A percentile compares a stretch with the other conserved stretches of the same genome.
phyloP scores from a whole-genome alignment of 2,113 vertebrate species.

The Poecilia latipinna region DNA sequence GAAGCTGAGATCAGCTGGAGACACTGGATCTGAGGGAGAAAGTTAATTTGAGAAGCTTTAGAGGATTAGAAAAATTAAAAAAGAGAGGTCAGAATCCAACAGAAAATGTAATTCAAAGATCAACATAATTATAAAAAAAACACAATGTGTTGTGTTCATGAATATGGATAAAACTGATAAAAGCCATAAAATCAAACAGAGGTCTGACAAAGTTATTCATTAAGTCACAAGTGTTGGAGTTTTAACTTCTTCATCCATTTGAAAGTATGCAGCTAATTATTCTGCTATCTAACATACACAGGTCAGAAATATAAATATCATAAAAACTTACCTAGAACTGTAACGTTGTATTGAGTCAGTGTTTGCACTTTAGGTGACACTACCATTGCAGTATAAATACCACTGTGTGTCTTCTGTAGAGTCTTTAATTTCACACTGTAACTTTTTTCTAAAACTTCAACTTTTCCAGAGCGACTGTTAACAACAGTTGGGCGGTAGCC shows the following conservation, averaged over 20 bases:
- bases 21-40: constrained; percentile 35
- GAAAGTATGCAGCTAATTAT: not conserved
- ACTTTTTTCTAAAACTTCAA: not conserved
- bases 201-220: not conserved
- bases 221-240: not conserved
- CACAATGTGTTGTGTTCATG: not conserved
- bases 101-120: not conserved
- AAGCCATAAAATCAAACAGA: not conserved
- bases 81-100: not conserved
- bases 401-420: constrained; percentile 10
- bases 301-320: not conserved
- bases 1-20: constrained; percentile 6
- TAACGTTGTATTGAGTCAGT: constrained; percentile 1
- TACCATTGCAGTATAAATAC: not conserved
- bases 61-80: not conserved
- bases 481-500: accelerated
- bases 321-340: constrained; percentile 37
- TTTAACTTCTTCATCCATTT: not conserved
- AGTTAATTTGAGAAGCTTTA: not conserved
- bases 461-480: accelerated
- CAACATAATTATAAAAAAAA: not conserved
- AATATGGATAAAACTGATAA: not conserved
- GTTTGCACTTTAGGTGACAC: accelerated
- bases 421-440: constrained; percentile 24
- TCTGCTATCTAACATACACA: not conserved